Evolutionary conservation across 1,140 invertebrate genomes (phyloP).

Genomic region (Chrysomallon squamiferum): DNA sequence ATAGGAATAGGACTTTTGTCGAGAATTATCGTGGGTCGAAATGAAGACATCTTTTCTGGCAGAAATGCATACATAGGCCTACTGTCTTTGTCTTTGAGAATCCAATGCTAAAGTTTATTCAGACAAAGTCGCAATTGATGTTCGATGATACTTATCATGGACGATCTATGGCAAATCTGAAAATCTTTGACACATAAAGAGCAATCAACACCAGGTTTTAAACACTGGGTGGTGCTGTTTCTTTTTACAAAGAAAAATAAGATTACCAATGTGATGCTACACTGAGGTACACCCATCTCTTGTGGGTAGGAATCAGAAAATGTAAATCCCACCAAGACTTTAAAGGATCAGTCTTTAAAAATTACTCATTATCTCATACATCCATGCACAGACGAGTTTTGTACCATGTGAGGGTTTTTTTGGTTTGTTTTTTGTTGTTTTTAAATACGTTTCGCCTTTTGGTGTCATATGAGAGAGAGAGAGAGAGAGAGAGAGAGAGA

Average conservation of each 20-base stretch:
- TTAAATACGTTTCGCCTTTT: too few species aligned
- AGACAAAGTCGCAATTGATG: slow-evolving; percentile 9
- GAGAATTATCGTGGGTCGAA: neutral
- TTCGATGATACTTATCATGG: slow-evolving; percentile 1
- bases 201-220: neutral
- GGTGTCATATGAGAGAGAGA: too few species aligned
- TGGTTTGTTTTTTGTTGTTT: too few species aligned
- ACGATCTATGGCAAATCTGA: neutral
- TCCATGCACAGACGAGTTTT: too few species aligned
- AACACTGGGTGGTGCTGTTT: neutral
- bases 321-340: slow-evolving; percentile 11
- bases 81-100: slow-evolving; percentile 7
- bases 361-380: too few species aligned
- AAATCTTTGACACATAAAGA: slow-evolving; percentile 13
- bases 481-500: too few species aligned
- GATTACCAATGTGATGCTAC: slow-evolving; percentile 12
- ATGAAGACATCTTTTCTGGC: neutral
- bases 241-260: slow-evolving; percentile 10
- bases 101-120: slow-evolving; percentile 2
- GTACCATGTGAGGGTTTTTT: too few species aligned
- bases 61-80: slow-evolving; percentile 9
- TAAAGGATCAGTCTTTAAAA: too few species aligned
- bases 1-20: neutral
- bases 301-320: neutral
- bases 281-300: slow-evolving; percentile 11